These are phyloP conservation scores for Ochotona curzoniae DNA, from an alignment of 2,113 vertebrate genomes.

Conservation along the genomic window DNA sequence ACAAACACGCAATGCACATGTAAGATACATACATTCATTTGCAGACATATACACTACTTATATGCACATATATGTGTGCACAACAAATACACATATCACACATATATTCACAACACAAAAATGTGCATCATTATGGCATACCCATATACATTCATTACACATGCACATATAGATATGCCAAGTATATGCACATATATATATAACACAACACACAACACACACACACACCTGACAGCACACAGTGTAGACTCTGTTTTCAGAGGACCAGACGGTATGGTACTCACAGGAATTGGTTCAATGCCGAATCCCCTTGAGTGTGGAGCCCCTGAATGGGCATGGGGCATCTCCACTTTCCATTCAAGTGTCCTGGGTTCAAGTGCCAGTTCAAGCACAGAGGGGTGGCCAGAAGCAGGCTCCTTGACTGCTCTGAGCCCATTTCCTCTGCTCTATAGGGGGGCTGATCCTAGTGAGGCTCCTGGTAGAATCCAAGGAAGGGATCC, in stretches of 20 bases:
- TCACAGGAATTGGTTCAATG: background rate
- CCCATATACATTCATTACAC: too few species aligned
- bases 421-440: background rate
- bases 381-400: background rate
- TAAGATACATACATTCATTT: too few species aligned
- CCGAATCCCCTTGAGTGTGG: background rate
- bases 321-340: background rate
- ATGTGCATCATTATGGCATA: too few species aligned
- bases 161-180: too few species aligned
- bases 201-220: too few species aligned
- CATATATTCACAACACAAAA: background rate
- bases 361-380: background rate
- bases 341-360: fast-evolving
- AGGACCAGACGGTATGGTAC: background rate
- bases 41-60: too few species aligned
- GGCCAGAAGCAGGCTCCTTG: background rate
- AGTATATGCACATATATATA: too few species aligned
- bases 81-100: too few species aligned
- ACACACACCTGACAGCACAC: background rate
- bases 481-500: background rate
- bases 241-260: background rate
- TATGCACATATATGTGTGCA: background rate
- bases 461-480: background rate
- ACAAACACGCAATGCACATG: too few species aligned
- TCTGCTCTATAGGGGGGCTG: background rate